A percentile compares a stretch with the other conserved stretches of the same genome.
These are phyloP conservation scores for Tetrax tetrax DNA, from an alignment of 2,113 vertebrate genomes.

Conservation along the genomic window DNA sequence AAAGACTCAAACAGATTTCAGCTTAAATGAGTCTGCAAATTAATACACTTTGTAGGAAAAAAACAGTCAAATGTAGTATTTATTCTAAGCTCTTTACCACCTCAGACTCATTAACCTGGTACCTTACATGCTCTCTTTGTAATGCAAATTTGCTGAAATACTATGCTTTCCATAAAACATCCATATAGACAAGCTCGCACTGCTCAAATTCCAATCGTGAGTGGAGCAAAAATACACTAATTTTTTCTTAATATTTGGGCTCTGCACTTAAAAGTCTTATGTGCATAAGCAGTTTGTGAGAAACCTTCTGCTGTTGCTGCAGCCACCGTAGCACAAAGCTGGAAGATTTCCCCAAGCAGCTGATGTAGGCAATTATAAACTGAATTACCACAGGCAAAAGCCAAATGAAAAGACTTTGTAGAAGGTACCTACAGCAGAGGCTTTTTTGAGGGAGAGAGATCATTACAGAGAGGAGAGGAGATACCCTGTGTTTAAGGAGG, in stretches of 20 bases:
- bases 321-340: neutral
- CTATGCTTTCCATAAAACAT: conserved; percentile 43
- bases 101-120: conserved; percentile 39
- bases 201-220: neutral
- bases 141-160: conserved; percentile 61
- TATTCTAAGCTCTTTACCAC: conserved; percentile 32
- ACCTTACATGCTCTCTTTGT: conserved; percentile 44
- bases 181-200: conserved; percentile 20
- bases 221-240: neutral
- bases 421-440: neutral
- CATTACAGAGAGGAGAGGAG: neutral
- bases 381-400: conserved; percentile 12
- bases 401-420: conserved; percentile 15
- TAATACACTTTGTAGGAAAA: neutral
- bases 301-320: conserved; percentile 9
- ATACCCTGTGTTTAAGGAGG: neutral
- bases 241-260: neutral
- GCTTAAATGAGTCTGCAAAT: conserved; percentile 1
- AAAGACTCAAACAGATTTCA: neutral
- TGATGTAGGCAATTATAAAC: conserved; percentile 28
- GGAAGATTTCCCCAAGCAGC: conserved; percentile 49
- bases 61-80: neutral
- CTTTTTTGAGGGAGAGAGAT: neutral
- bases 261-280: conserved; percentile 20
- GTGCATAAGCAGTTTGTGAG: conserved; percentile 18